Evolutionary conservation across 2,888 invertebrate genomes (phyloP).

Genomic region (Phaonia tiefii): DNA sequence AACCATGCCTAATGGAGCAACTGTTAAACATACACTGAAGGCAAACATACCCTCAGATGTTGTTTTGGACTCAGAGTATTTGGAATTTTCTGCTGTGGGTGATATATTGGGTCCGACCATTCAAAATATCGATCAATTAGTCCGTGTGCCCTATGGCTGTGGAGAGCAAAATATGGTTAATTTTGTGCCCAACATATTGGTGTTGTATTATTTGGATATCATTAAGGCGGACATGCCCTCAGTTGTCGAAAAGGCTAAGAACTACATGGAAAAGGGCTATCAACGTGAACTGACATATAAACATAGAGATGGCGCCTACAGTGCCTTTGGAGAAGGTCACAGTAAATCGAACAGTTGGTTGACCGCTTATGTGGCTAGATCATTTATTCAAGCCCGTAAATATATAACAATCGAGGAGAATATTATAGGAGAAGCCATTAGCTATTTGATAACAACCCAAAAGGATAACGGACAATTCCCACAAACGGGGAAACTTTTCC

Average conservation of each 20-base stretch:
- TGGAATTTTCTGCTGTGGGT: slow-evolving; percentile 82
- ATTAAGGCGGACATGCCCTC: slow-evolving; percentile 85
- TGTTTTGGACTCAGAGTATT: slow-evolving; percentile 83
- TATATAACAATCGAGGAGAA: slow-evolving; percentile 86
- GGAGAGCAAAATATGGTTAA: slow-evolving; percentile 87
- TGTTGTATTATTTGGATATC: slow-evolving; percentile 83
- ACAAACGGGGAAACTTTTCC: slow-evolving; percentile 85
- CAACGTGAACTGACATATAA: slow-evolving; percentile 87
- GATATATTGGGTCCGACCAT: slow-evolving; percentile 81
- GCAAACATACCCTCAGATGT: slow-evolving; percentile 81
- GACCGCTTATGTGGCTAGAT: slow-evolving; percentile 89
- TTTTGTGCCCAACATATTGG: slow-evolving; percentile 85
- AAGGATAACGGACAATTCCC: slow-evolving; percentile 87
- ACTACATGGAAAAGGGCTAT: slow-evolving; percentile 83
- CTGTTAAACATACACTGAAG: slow-evolving; percentile 80
- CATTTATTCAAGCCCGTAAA: slow-evolving; percentile 86
- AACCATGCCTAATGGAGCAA: slow-evolving; percentile 83
- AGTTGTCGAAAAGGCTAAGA: slow-evolving; percentile 82
- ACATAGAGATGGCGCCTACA: slow-evolving; percentile 87
- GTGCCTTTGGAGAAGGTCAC: slow-evolving; percentile 86
- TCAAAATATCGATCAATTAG: slow-evolving; percentile 82
- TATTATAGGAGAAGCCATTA: slow-evolving; percentile 84
- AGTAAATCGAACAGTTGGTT: slow-evolving; percentile 86
- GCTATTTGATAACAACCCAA: slow-evolving; percentile 87
- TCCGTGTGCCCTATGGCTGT: slow-evolving; percentile 85